Evolutionary conservation across 1,140 invertebrate genomes (phyloP), one percentile per base, ranked within the genome.

Genomic region (Bactericera cockerelli): DNA sequence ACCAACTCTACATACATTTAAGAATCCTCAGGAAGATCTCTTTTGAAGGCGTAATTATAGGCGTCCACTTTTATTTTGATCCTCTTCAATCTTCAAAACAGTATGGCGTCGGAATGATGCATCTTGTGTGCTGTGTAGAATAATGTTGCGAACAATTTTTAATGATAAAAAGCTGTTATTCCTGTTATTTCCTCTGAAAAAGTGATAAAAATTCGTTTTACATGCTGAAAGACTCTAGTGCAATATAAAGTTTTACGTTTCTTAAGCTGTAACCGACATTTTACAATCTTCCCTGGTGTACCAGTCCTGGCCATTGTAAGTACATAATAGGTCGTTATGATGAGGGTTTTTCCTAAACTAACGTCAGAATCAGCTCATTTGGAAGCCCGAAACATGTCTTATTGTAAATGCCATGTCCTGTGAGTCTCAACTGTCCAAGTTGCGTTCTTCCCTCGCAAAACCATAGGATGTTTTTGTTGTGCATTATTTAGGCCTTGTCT

Each of bases 61-160:
- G 42, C 42, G 42, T 49, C 42, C 42, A 49, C 42, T 49, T 49
- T 49, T 49, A 49, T 49, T 49, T 49, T 49, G 42, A 49, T 49
- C 22, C 42, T 49, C 42, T 49, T 49, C 33, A 36, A 36, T 11
- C 10, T 36, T 36, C 42, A 49, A 49, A 49, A 49, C 42, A 49
- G 42, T 49, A 49, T 49, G 42, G 42, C 42, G 42, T 49, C 42
- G n/a, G 42, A 49, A 4, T 22, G n/a, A 22, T 49, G 42, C 42
- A 49, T 49, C 42, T 49, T 49, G 8, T 49, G 42, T 49, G 22
- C 19, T 22, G 4, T 8, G 4, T 13, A 31, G 28, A 31, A 31
- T 31, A 31, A 31, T 31, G 28, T 13, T 31, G 4, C 13, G 28
- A 31, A 6, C 13, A 31, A 31, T 31, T 31, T 31, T 31, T 13